Evolutionary conservation across 2,113 vertebrate genomes (phyloP).

Genomic region (Poeciliopsis turrubarensis): DNA sequence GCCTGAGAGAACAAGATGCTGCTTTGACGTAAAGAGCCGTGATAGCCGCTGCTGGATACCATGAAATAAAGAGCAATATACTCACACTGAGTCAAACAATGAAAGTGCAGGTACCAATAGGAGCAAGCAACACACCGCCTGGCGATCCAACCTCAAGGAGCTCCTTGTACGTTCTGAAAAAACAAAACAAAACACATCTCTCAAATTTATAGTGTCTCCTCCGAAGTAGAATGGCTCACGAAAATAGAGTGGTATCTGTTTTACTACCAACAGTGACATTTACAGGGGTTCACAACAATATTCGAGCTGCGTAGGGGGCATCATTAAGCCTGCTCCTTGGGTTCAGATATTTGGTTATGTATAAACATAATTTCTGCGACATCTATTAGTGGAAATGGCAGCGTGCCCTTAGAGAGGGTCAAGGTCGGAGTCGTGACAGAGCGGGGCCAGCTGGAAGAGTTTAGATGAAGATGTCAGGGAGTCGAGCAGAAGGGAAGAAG

Average conservation of each 20-base stretch:
- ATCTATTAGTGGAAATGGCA: slow-evolving; percentile 54
- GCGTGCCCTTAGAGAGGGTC: slow-evolving; percentile 19
- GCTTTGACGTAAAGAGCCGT: not conserved
- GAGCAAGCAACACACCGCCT: slow-evolving; percentile 10
- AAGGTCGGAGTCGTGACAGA: slow-evolving; percentile 27
- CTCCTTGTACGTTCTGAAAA: slow-evolving; percentile 36
- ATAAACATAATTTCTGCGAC: slow-evolving; percentile 18
- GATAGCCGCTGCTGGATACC: not conserved
- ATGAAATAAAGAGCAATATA: slow-evolving; percentile 11
- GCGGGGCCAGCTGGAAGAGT: not conserved
- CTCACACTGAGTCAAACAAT: not conserved
- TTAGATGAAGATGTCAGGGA: slow-evolving; percentile 17
- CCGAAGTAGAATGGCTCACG: slow-evolving; percentile 53
- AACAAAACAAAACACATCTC: slow-evolving; percentile 46
- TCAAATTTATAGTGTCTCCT: slow-evolving; percentile 70
- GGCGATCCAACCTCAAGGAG: slow-evolving; percentile 43
- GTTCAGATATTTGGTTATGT: slow-evolving; percentile 19
- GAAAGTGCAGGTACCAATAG: slow-evolving; percentile 21
- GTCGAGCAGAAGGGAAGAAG: slow-evolving; percentile 13
- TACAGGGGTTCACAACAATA: slow-evolving; percentile 39
- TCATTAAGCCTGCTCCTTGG: slow-evolving; percentile 64
- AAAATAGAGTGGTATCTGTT: slow-evolving; percentile 67
- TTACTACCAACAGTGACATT: slow-evolving; percentile 48
- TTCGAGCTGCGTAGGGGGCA: slow-evolving; percentile 40
- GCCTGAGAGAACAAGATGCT: not conserved